phyloP scores from a whole-genome alignment of 2,888 invertebrate genomes.

The Agrotis puta region DNA sequence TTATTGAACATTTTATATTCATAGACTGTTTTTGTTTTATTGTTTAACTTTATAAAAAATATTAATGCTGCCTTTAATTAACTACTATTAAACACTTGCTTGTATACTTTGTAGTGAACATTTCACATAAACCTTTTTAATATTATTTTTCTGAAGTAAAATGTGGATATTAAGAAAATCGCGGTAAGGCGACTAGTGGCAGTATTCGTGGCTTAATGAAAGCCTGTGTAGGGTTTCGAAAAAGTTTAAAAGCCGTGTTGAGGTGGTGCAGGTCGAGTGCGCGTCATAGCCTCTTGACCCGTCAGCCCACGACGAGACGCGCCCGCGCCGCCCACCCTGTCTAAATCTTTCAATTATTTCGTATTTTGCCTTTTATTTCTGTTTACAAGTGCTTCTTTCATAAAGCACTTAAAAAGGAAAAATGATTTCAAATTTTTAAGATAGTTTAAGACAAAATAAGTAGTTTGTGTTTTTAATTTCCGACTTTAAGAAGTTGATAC shows the following conservation, averaged over 20 bases:
- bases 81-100: neutral
- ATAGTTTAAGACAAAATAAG: neutral
- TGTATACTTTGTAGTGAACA: slow-evolving; percentile 1
- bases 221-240: slow-evolving; percentile 82
- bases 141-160: slow-evolving; percentile 50
- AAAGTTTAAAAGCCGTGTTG: slow-evolving; percentile 84
- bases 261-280: slow-evolving; percentile 84
- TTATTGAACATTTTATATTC: too few species aligned
- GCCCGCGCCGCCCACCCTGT: slow-evolving; percentile 49
- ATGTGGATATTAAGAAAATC: slow-evolving; percentile 68
- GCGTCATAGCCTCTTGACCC: slow-evolving; percentile 87
- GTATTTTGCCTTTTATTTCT: slow-evolving; percentile 22
- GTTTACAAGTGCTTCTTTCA: too few species aligned
- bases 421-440: neutral
- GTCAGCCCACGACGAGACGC: slow-evolving; percentile 63
- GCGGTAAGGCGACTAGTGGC: slow-evolving; percentile 70
- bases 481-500: too few species aligned
- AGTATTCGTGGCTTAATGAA: slow-evolving; percentile 83
- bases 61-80: too few species aligned
- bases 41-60: too few species aligned
- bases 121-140: neutral
- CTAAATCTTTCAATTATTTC: slow-evolving; percentile 67
- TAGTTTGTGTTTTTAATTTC: neutral
- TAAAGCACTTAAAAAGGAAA: too few species aligned
- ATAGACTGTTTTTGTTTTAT: too few species aligned